Evolutionary conservation across 2,113 vertebrate species (phyloP), one percentile per base, ranked within the genome.

Genomic region (Hypocryptadius cinnamomeus): DNA sequence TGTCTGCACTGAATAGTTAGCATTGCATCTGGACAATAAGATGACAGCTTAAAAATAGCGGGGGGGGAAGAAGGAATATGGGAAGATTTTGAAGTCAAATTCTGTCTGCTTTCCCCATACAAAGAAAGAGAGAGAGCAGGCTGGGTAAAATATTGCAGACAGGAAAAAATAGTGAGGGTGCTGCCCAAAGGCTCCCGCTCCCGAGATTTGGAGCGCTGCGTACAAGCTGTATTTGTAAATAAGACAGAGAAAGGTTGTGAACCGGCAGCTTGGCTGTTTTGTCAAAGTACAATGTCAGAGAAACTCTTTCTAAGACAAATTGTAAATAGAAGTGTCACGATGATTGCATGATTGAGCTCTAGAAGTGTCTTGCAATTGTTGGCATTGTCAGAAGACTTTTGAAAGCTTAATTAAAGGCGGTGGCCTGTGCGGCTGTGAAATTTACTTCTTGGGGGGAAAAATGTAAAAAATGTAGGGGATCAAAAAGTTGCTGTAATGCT

Each of bases 401-500:
- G 97, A 98, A 98, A 98, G 97, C 97, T 98, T 98, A 98, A 98
- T 98, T 98, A 98, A 98, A 98, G 96, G 97, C 95, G 79, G 97
- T 97, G 97, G 97, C 96, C 96, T 81, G 87, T 37, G 91, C 8
- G 96, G 95, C 96, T 97, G 97, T 96, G 96, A 98, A 98, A 98
- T 97, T 96, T 97, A 97, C 96, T 97, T 97, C 59, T 79, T 0
- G 39, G 86, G 89, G 85, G 92, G 77, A 3, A 11, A 22, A 90
- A 90, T 47, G 30, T 71, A 28, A 90, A 89, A 93, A 95, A 95
- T 83, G 74, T 64, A 47, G 81, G 87, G 80, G 92, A 97, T 97
- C 96, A 80, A 78, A 91, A 97, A 97, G 92, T 97, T 97, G 82
- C 88, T 96, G 28, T 68, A 61, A 88, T 19, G 23, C 87, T 70